Percentiles rank a stretch among this genome's conserved stretches.
Conservation (phyloP, 2,797 vertebrate species). For the Todus mexicanus region DNA sequence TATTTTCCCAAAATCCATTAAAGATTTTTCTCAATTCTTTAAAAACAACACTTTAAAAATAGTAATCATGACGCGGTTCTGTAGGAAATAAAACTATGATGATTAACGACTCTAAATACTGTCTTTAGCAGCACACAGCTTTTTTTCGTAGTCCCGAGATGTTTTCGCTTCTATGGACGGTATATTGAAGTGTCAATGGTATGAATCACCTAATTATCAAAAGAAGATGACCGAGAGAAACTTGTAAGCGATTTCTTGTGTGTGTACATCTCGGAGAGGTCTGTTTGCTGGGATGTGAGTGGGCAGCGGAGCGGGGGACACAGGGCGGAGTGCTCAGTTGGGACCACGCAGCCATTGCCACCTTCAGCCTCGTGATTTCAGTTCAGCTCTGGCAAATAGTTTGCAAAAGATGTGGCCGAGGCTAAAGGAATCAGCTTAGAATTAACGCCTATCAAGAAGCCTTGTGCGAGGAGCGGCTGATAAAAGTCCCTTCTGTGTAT, state of each 20-base stretch:
- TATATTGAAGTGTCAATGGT: not conserved
- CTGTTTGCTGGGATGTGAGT: not conserved
- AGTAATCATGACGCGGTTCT: not conserved
- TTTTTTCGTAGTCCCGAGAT: not conserved
- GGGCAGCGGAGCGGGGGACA: not conserved
- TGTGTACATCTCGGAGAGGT: not conserved
- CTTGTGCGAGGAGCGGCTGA: not conserved
- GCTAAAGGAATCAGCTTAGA: not conserved
- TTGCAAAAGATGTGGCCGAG: not conserved
- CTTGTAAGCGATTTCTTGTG: not conserved
- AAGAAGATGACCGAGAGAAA: constrained; percentile 24
- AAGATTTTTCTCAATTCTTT: constrained; percentile 21
- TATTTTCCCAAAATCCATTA: constrained; percentile 5
- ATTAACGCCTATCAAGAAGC: not conserved
- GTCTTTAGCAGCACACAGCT: not conserved
- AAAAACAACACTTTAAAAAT: constrained; percentile 45
- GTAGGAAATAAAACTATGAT: constrained; percentile 28
- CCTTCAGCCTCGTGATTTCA: not conserved
- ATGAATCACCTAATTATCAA: constrained; percentile 24
- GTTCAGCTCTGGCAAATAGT: constrained; percentile 8
- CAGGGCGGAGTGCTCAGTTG: constrained; percentile 45
- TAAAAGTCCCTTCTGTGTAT: not conserved
- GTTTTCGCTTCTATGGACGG: not conserved
- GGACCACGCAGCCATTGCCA: not conserved
- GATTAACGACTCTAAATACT: not conserved